Evolutionary conservation across 2,888 invertebrate genomes (phyloP), one percentile per base, ranked within the genome.

Genomic region (Ochlodes sylvanus): DNA sequence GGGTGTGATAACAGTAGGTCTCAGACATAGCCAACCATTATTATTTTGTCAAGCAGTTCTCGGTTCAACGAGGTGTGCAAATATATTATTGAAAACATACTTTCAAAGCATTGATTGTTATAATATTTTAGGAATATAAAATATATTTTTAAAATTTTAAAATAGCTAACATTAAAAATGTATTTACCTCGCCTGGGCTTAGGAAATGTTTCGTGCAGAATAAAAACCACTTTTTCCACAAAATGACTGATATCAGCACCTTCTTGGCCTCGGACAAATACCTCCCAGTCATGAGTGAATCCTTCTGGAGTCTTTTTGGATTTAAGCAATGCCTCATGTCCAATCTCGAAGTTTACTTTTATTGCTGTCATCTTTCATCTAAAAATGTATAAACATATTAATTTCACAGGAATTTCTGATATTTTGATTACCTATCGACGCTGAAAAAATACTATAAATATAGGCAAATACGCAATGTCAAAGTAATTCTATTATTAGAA

Each of bases 241-340:
- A 97, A 99, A 84, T 97, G 95, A 80, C 97, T 96, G 78, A 99
- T 97, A 82, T 97, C 97, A 74, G 96, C 96, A 76, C 96, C 96
- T 82, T 98, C 98, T 75, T 96, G 95, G 65, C 98, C 98, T 81
- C 97, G 95, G 21, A 99, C 98, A 92, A 97, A 99, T 64, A 99
- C 96, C 88, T 98, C 97, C 99, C 99, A 99, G 87, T 99, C 99
- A 92, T 99, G 99, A 76, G 99, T 99, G 86, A 97, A 98, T 57
- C 98, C 98, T 85, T 98, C 97, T 21, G 96, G 95, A 14, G 98
- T 98, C 78, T 95, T 95, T 85, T 97, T 97, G 64, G 95, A 95
- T 80, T 97, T 96, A 76, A 98, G 86, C 71, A 95, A 95, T 74
- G 99, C 98, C 88, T 96, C 95, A 90, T 99, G 99, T 74, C 99